These are phyloP conservation scores for Neoitamus cyanurus DNA, from an alignment of 2,888 invertebrate species.

Conservation along the genomic window DNA sequence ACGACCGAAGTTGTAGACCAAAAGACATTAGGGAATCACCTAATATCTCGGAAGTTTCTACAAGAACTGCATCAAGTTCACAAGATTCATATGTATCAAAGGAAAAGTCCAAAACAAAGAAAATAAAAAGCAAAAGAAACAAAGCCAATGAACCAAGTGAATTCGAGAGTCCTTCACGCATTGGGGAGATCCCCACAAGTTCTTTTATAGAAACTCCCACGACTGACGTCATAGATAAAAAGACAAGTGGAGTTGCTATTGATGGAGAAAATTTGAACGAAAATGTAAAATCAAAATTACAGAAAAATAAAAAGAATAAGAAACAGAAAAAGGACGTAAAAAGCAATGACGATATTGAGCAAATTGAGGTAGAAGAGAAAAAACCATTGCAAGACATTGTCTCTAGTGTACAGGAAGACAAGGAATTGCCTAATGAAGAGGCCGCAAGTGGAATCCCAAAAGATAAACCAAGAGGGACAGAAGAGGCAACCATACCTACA, in stretches of 20 bases:
- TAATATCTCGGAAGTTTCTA: slow-evolving; percentile 41
- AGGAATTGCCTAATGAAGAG: slow-evolving; percentile 47
- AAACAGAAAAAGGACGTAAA: slow-evolving; percentile 56
- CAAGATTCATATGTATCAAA: slow-evolving; percentile 10
- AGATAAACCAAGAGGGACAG: slow-evolving; percentile 51
- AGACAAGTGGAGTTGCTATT: neutral
- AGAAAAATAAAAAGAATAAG: slow-evolving; percentile 59
- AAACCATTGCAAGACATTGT: slow-evolving; percentile 51
- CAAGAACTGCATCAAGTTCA: neutral
- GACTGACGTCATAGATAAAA: neutral
- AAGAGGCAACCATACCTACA: neutral
- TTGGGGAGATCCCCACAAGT: slow-evolving; percentile 50
- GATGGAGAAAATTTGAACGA: slow-evolving; percentile 63
- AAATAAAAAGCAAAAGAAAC: neutral
- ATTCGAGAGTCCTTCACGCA: slow-evolving; percentile 51
- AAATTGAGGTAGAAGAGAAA: slow-evolving; percentile 3
- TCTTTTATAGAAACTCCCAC: slow-evolving; percentile 47
- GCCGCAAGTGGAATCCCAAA: neutral
- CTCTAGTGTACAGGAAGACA: slow-evolving; percentile 49
- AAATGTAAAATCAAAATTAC: slow-evolving; percentile 57
- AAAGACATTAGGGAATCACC: slow-evolving; percentile 18
- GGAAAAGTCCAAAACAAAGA: neutral
- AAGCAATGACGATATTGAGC: slow-evolving; percentile 56
- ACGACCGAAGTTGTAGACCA: slow-evolving; percentile 43
- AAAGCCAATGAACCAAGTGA: slow-evolving; percentile 8